Evolutionary conservation across 2,113 vertebrate genomes (phyloP).

Genomic region (Danio rerio): GRCz12tu NC_133181.1:9602501-9603000

Average conservation of each 20-base stretch:
- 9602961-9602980: not conserved
- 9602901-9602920: constrained; percentile 83
- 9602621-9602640: too few relatives aligned
- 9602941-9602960: not conserved
- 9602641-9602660: too few relatives aligned
- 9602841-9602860: constrained; percentile 79
- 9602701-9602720: not conserved
- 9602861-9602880: constrained; percentile 86
- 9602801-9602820: constrained; percentile 66
- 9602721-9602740: not conserved
- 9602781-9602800: not conserved
- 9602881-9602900: constrained; percentile 83
- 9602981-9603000: not conserved
- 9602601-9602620: too few relatives aligned
- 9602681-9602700: not conserved
- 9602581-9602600: too few relatives aligned
- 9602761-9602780: not conserved
- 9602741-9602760: not conserved
- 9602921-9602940: constrained; percentile 84
- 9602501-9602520: too few relatives aligned
- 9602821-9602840: too few relatives aligned
- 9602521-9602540: too few relatives aligned
- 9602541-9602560: too few relatives aligned
- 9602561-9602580: too few relatives aligned
- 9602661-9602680: too few relatives aligned